Percentiles rank a stretch among this genome's conserved stretches.
These are phyloP conservation scores for Hyperoodon ampullatus DNA, from an alignment of 2,113 vertebrate species.

Conservation along the genomic window DNA sequence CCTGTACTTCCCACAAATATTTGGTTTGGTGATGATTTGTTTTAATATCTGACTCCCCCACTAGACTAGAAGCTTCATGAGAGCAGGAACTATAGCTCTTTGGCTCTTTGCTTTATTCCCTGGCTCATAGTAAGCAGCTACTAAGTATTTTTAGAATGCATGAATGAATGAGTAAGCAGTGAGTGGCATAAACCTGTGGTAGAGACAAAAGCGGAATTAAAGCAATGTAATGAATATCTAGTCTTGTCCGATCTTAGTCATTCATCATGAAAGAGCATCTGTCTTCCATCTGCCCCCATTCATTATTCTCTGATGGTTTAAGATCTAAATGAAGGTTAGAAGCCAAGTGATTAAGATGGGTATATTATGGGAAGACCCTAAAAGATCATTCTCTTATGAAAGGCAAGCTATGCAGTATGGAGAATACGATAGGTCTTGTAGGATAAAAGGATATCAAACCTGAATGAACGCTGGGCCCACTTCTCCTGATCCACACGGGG, in stretches of 20 bases:
- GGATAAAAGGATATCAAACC: conserved; percentile 82
- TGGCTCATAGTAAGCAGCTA: neutral
- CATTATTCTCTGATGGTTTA: neutral
- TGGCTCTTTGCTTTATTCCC: neutral
- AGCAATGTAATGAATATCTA: neutral
- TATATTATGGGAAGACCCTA: neutral
- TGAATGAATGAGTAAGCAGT: neutral
- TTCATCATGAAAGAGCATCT: neutral
- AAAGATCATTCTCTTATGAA: conserved; percentile 1
- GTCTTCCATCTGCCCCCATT: neutral
- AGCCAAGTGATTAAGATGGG: neutral
- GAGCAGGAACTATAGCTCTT: neutral
- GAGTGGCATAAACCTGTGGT: neutral
- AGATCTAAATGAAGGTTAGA: conserved; percentile 10
- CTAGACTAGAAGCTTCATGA: neutral
- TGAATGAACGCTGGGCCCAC: conserved; percentile 95
- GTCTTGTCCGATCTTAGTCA: conserved; percentile 1
- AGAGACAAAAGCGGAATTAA: conserved; percentile 2
- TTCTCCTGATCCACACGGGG: conserved; percentile 90
- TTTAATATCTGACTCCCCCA: neutral
- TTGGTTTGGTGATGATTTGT: neutral
- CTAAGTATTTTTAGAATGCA: conserved; percentile 43
- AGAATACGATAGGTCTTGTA: neutral
- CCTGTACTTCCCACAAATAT: neutral
- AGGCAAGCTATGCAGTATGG: neutral